Conservation (phyloP, 2,797 vertebrate species). For the Telmatherina bonti region DNA sequence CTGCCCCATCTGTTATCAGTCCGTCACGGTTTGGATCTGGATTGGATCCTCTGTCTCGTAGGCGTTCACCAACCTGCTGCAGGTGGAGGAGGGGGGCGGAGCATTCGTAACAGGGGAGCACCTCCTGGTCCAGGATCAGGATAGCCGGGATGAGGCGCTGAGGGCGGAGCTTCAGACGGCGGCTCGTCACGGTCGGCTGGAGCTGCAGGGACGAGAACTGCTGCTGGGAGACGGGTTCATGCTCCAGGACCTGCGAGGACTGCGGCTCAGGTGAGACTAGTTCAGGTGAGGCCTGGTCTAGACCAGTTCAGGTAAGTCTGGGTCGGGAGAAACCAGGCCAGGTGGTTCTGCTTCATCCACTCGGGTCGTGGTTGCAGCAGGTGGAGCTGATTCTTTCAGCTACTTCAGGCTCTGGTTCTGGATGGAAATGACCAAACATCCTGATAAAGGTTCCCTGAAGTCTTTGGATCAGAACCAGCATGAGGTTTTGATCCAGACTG, state of each 20-base stretch:
- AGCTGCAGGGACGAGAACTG: conserved; percentile 70
- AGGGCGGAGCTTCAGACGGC: conserved; percentile 64
- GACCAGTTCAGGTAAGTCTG: too few species aligned
- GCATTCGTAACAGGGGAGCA: conserved; percentile 79
- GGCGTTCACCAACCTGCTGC: conserved; percentile 82
- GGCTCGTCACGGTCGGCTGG: conserved; percentile 63
- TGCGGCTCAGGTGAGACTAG: conserved; percentile 70
- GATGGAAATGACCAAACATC: too few species aligned
- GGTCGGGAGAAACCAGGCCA: too few species aligned
- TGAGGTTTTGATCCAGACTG: too few species aligned
- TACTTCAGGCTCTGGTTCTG: too few species aligned
- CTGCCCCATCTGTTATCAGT: too few species aligned
- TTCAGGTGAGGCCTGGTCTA: neutral
- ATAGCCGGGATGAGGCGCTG: conserved; percentile 73
- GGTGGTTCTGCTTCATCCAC: neutral
- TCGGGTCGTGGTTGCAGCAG: too few species aligned
- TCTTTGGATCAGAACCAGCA: too few species aligned
- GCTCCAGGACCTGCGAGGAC: conserved; percentile 73
- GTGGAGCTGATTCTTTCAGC: too few species aligned
- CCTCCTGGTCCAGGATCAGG: conserved; percentile 75
- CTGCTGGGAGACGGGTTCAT: conserved; percentile 69
- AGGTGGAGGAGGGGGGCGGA: conserved; percentile 76
- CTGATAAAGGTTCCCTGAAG: too few species aligned
- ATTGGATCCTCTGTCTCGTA: conserved; percentile 34
- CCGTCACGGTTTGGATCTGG: too few species aligned